Percentiles rank a stretch among this genome's conserved stretches.
These are phyloP conservation scores for Thelaira solivaga DNA, from an alignment of 2,888 invertebrate species.

Conservation along the genomic window DNA sequence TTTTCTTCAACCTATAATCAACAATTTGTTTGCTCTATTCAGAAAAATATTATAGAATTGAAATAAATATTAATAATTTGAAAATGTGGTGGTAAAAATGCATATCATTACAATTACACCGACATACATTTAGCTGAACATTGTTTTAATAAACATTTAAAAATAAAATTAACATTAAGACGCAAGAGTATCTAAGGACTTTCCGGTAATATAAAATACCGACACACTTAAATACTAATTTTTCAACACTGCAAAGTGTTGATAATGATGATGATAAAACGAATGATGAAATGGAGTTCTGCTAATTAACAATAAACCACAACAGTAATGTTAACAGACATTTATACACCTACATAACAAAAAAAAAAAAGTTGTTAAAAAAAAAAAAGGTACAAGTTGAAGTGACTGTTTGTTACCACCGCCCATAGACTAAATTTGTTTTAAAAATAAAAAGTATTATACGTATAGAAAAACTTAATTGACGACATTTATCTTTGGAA, in stretches of 20 bases:
- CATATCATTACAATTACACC: not conserved
- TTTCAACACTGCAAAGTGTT: constrained; percentile 48
- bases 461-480: constrained; percentile 51
- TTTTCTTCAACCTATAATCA: no score
- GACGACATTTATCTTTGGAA: constrained; percentile 54
- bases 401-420: no score
- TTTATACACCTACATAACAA: not conserved
- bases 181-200: not conserved
- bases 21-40: no score
- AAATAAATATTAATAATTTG: no score
- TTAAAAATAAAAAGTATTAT: constrained; percentile 1
- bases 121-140: not conserved
- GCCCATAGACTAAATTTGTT: not conserved
- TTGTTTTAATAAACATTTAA: not conserved
- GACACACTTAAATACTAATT: constrained; percentile 35
- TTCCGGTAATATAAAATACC: constrained; percentile 11
- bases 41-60: no score
- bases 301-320: constrained; percentile 58
- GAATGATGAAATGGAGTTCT: not conserved
- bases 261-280: constrained; percentile 38
- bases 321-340: constrained; percentile 21
- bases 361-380: not conserved
- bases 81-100: no score
- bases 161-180: not conserved
- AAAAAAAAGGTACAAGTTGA: not conserved